Conservation (phyloP, 2,113 vertebrate species). For the Cyanocitta stelleri region DNA sequence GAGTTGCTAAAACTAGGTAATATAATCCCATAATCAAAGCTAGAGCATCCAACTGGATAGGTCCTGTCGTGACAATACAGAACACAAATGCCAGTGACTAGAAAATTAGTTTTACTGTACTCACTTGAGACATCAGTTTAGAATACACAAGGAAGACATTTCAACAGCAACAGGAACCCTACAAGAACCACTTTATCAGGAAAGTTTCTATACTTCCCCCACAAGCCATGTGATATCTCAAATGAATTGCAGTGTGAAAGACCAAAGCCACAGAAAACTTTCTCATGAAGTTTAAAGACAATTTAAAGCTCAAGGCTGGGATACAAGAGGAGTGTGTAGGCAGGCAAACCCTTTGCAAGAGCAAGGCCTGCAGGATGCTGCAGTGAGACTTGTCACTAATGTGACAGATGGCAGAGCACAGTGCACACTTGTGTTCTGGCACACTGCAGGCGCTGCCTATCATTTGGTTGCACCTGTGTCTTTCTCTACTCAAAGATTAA, state of each 20-base stretch:
- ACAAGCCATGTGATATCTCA: not conserved
- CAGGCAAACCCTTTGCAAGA: constrained; percentile 19
- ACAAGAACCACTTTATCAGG: not conserved
- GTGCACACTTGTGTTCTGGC: not conserved
- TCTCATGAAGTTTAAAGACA: not conserved
- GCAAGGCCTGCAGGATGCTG: constrained; percentile 4
- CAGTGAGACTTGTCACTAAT: not conserved
- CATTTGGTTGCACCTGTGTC: constrained; percentile 39
- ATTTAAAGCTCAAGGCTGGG: constrained; percentile 32
- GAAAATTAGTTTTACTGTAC: not conserved
- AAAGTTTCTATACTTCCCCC: not conserved
- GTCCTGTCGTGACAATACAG: not conserved
- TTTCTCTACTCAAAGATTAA: constrained; percentile 40
- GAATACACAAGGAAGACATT: not conserved
- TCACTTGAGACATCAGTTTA: not conserved
- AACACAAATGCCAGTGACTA: not conserved
- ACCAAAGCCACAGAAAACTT: not conserved
- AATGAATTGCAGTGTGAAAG: not conserved
- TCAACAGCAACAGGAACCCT: not conserved
- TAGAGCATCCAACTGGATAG: not conserved
- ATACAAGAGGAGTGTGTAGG: not conserved
- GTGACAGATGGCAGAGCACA: constrained; percentile 20
- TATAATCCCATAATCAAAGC: not conserved
- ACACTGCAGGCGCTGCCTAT: constrained; percentile 16
- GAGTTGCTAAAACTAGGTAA: not conserved